Conservation (phyloP, 2,113 vertebrate species). For the Hoplias malabaricus region DNA sequence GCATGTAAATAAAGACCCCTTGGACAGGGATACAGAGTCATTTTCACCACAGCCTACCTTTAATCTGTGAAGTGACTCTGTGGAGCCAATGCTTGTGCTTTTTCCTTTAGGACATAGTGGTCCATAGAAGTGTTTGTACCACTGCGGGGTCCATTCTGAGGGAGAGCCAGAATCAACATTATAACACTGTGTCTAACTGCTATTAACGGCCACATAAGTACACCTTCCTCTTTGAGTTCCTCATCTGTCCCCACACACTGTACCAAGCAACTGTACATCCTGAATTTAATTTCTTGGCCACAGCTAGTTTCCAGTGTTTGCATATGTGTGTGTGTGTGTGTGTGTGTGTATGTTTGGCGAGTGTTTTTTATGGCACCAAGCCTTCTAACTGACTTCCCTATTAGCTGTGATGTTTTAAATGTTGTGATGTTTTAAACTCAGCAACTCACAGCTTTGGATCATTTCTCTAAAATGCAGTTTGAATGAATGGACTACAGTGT, state of each 20-base stretch:
- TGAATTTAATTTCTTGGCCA: slow-evolving; percentile 3
- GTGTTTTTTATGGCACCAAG: too few relatives aligned
- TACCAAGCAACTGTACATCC: background rate
- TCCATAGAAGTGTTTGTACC: slow-evolving; percentile 42
- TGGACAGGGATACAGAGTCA: slow-evolving; percentile 50
- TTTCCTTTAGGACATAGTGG: slow-evolving; percentile 30
- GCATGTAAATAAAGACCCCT: slow-evolving; percentile 68
- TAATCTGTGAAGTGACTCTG: slow-evolving; percentile 59
- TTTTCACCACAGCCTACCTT: slow-evolving; percentile 51
- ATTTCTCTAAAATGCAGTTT: background rate
- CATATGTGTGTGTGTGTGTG: background rate
- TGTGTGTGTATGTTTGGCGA: too few relatives aligned
- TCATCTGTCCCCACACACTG: background rate
- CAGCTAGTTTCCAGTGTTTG: background rate
- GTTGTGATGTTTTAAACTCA: too few relatives aligned
- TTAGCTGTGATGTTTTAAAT: background rate
- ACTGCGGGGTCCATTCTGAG: background rate
- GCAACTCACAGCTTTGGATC: background rate
- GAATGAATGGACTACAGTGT: background rate
- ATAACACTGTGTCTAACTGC: slow-evolving; percentile 5
- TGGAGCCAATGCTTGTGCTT: slow-evolving; percentile 40
- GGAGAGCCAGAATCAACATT: background rate
- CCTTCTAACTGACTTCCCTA: background rate
- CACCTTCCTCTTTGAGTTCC: slow-evolving; percentile 19
- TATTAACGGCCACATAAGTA: slow-evolving; percentile 16